These are phyloP conservation scores for Antedon mediterranea DNA, from an alignment of 53 echinoderm and acorn worm species.

Conservation along the genomic window DNA sequence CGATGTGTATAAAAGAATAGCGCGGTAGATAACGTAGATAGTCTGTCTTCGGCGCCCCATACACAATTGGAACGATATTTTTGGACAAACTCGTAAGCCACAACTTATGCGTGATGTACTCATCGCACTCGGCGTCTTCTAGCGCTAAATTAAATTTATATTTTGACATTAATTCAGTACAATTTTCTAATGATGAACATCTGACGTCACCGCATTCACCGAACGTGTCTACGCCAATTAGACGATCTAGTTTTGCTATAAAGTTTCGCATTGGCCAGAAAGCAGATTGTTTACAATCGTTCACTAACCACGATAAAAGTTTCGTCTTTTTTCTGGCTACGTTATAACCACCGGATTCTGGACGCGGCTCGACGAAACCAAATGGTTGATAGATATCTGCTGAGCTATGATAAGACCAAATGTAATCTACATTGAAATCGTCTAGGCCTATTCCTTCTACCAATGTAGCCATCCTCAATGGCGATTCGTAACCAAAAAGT, in stretches of 20 bases:
- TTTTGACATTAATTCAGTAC: constrained; percentile 8
- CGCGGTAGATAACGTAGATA: constrained; percentile 28
- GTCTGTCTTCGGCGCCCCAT: constrained; percentile 34
- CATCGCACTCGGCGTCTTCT: constrained; percentile 36
- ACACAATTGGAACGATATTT: constrained; percentile 34
- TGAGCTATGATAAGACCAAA: constrained; percentile 60
- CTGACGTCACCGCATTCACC: constrained; percentile 21
- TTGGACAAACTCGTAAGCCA: constrained; percentile 25
- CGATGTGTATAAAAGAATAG: constrained; percentile 32
- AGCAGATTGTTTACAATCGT: constrained; percentile 19
- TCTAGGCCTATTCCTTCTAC: background rate
- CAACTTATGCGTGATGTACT: constrained; percentile 48
- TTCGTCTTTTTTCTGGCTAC: background rate
- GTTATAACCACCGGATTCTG: background rate
- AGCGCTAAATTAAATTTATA: constrained; percentile 45
- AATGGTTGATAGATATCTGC: constrained; percentile 51
- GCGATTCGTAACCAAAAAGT: constrained; percentile 41
- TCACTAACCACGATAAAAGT: constrained; percentile 46
- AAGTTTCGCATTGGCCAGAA: constrained; percentile 15
- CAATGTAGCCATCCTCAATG: constrained; percentile 15
- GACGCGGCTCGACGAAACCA: constrained; percentile 21
- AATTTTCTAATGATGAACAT: constrained; percentile 18
- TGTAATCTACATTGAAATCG: constrained; percentile 19
- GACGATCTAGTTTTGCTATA: constrained; percentile 3
- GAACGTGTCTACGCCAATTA: constrained; percentile 17